Evolutionary conservation across 2,888 invertebrate genomes (phyloP).

Genomic region (Chymomyza caudatula): DNA sequence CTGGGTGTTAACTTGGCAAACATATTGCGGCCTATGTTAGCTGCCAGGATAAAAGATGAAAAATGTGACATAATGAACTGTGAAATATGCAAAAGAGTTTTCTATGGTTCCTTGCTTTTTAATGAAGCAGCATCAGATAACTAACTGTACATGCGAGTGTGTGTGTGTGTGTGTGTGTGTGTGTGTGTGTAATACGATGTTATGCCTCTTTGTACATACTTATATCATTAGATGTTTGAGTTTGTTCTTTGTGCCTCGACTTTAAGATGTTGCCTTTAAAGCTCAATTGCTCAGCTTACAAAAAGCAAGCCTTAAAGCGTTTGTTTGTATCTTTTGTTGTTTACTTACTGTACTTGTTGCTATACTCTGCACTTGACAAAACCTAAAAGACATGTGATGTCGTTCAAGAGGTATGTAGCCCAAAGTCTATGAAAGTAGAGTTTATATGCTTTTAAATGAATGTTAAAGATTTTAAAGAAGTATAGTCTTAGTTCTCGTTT

Average conservation of each 20-base stretch:
- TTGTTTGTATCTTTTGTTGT: constrained; percentile 7
- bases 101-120: constrained; percentile 39
- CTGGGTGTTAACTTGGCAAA: constrained; percentile 58
- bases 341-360: too few species aligned
- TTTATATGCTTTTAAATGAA: too few species aligned
- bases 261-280: constrained; percentile 19
- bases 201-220: neutral
- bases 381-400: too few species aligned
- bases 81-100: constrained; percentile 53
- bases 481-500: too few species aligned
- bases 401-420: too few species aligned
- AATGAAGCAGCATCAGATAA: constrained; percentile 52
- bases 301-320: neutral
- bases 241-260: neutral
- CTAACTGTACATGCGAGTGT: neutral
- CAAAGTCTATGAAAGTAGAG: too few species aligned
- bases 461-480: too few species aligned
- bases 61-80: constrained; percentile 66
- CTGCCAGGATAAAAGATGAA: constrained; percentile 26
- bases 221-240: neutral
- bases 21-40: constrained; percentile 25
- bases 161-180: neutral
- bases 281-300: neutral
- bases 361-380: too few species aligned
- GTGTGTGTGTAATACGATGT: neutral